A percentile compares a stretch with the other conserved stretches of the same genome.
Evolutionary conservation across 2,797 vertebrate genomes (phyloP).

Genomic region (Myiothlypis coronata): DNA sequence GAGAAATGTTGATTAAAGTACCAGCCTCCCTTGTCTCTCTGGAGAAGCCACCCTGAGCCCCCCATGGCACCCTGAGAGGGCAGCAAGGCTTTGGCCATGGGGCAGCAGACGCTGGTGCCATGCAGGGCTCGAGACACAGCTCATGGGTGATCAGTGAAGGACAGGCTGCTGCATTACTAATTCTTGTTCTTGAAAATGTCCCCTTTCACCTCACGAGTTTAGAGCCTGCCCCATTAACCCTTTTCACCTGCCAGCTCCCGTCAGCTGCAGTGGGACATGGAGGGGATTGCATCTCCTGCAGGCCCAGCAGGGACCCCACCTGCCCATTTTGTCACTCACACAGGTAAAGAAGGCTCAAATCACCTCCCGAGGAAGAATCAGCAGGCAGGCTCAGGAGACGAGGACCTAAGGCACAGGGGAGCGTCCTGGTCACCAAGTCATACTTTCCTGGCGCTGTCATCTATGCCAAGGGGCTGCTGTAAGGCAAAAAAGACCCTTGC

Average conservation of each 20-base stretch:
- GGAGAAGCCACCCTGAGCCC: neutral
- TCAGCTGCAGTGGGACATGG: neutral
- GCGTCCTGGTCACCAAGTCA: neutral
- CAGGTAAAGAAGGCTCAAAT: neutral
- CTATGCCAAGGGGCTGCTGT: neutral
- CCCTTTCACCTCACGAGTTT: neutral
- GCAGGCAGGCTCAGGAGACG: neutral
- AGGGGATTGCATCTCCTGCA: neutral
- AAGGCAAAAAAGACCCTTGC: neutral
- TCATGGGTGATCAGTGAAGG: neutral
- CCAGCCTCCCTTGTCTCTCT: fast-evolving
- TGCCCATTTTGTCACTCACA: neutral
- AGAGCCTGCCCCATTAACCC: neutral
- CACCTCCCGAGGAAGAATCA: neutral
- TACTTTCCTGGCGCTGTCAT: neutral
- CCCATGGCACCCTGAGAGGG: neutral
- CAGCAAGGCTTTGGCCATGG: fast-evolving
- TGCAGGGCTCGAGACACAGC: fast-evolving
- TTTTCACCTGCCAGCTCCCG: neutral
- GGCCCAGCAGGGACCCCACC: neutral
- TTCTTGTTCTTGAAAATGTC: neutral
- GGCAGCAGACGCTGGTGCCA: neutral
- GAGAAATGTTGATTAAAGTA: neutral
- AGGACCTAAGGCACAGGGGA: neutral
- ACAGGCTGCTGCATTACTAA: neutral